These are phyloP conservation scores for Carposina sasakii DNA, from an alignment of 1,140 invertebrate species.

Conservation along the genomic window DNA sequence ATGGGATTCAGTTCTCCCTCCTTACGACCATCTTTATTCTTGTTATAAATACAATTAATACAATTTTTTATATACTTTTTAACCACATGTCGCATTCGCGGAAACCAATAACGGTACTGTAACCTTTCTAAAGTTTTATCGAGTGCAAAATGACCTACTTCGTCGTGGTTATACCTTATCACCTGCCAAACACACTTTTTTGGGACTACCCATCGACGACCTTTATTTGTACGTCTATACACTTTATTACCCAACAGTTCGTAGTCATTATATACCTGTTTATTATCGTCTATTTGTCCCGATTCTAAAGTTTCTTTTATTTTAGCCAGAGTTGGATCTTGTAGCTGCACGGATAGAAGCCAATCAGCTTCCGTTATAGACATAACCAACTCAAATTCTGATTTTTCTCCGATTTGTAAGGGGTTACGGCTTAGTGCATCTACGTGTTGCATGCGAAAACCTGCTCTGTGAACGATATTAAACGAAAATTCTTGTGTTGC, in stretches of 20 bases:
- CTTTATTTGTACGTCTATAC: slow-evolving; percentile 6
- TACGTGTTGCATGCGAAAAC: slow-evolving; percentile 38
- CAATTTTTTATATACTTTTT: slow-evolving; percentile 20
- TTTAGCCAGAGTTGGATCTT: slow-evolving; percentile 22
- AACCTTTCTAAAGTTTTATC: slow-evolving; percentile 20
- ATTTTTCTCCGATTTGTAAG: background rate
- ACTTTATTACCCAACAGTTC: no score
- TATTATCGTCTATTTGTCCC: slow-evolving; percentile 14
- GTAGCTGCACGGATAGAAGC: slow-evolving; percentile 32
- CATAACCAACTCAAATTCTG: slow-evolving; percentile 11
- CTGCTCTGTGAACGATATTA: slow-evolving; percentile 25
- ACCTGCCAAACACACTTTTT: slow-evolving; percentile 18
- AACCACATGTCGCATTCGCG: slow-evolving; percentile 16
- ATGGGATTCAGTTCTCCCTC: slow-evolving; percentile 13
- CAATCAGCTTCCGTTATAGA: slow-evolving; percentile 26
- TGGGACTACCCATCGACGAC: slow-evolving; percentile 13
- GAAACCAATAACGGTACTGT: slow-evolving; percentile 15
- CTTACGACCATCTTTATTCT: slow-evolving; percentile 9
- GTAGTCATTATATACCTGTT: no score
- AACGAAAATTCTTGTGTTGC: slow-evolving; percentile 29
- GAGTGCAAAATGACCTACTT: slow-evolving; percentile 21
- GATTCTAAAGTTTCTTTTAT: slow-evolving; percentile 19
- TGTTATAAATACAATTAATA: slow-evolving; percentile 19
- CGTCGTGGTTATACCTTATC: no score
- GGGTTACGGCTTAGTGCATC: slow-evolving; percentile 49